Evolutionary conservation across 2,797 vertebrate genomes (phyloP), one percentile per base, ranked within the genome.

Genomic region (Ibycter americanus): DNA sequence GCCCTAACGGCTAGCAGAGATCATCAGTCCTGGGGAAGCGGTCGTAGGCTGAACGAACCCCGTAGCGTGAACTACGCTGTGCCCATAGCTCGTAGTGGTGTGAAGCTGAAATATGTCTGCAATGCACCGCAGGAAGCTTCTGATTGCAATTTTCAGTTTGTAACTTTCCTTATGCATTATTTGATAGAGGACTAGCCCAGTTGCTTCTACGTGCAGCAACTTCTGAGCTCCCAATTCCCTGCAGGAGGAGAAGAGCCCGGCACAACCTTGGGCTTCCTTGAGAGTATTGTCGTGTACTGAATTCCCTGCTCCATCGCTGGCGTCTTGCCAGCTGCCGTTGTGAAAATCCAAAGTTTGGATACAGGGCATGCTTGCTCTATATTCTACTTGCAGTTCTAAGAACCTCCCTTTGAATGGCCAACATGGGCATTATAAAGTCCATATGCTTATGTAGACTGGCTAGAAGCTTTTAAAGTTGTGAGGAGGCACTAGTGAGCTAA

Each of bases 81-180:
- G 0, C 4, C 0, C 6, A 1, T 0, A n/a, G 70, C 81, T 83
- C 19, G 10, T 25, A 1, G 36, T 2, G 27, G 5, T 15, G 18
- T 0, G 4, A 19, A 47, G 32, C 5, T 27, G 15, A 77, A 73
- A 63, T 18, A 1, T 0, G 3, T 25, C 42, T 70, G 23, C 38
- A 16, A 0, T 7, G 11, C 40, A 4, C 54, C 15, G 1, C 2
- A 46, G 36, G 46, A 71, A 46, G 34, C 15, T 66, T 21, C 21
- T 17, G 17, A n/a, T 14, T 68, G 54, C 5, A 32, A 1, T 87
- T 56, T 85, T 6, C 8, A 15, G 4, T 38, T 46, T 34, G 47
- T 7, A 23, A 9, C 8, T 19, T 42, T 71, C 27, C 42, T 8
- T 0, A 22, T 23, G 21, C 25, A 0, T 63, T 77, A 18, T 44